Base-by-base conservation (phyloP, 2,888 invertebrate species). In the Caenorhabditis plicata region DNA sequence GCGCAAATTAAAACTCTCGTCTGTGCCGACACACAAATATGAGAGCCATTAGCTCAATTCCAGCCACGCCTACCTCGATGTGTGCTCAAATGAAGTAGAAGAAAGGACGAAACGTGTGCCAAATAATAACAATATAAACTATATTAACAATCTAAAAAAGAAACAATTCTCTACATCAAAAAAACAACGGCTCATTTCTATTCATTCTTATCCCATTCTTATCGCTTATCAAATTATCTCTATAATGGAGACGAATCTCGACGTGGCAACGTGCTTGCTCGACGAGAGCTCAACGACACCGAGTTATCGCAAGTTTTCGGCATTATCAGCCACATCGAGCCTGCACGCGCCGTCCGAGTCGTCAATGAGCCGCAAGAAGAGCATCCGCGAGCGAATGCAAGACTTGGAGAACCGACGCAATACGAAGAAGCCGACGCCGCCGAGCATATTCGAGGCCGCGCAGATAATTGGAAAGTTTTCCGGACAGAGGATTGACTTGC, bases 401-500 rank as follows among this genome's bases (percentile, higher is more conserved):
- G 71, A 71, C 38, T 56, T 56, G 5, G 62, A 64, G 19, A 64
- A 48, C 33, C 43, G 57, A 2, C 27, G 53, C 17, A 53, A 55
- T 35, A 61, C 64, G 1, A 66, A 71, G 43, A 60, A 68, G 31
- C 68, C 66, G n/a, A 62, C 68, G 36, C 68, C 68, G 3, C 68
- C 71, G 11, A 64, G 64, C 29, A 71, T 71, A 22, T 71, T 71
- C 35, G 71, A 71, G 42, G 71, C 71, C 11, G 71, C 71, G 13
- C 64, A 66, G 27, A 38, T 71, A 43, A 67, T 71, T 52, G 68
- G 68, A 31, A 68, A 68, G 23, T 58, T 68, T 45, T 44, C 41
- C 17, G 62, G 64, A 11, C 71, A 73, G 44, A 41, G 75, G 40
- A 75, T 75, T 35, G 75, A 75, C 47, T 51, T 75, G n/a, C 47